A percentile compares a stretch with the other conserved stretches of the same genome.
These are phyloP conservation scores for Ochlodes sylvanus DNA, from an alignment of 2,888 invertebrate species.

Conservation along the genomic window DNA sequence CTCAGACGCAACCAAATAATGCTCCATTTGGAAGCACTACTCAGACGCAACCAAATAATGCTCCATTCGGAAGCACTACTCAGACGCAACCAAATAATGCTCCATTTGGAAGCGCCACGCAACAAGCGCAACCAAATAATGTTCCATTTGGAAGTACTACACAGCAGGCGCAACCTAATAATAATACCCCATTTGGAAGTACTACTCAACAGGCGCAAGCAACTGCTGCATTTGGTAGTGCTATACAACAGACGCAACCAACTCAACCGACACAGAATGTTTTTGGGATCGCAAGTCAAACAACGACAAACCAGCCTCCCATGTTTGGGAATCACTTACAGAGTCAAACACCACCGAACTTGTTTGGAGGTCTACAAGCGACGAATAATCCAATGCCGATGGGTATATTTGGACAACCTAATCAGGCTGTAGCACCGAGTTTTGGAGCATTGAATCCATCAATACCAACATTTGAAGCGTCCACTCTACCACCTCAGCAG, in stretches of 20 bases:
- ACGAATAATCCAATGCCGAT: constrained; percentile 48
- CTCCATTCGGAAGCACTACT: constrained; percentile 46
- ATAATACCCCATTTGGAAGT: not conserved
- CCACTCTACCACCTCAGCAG: constrained; percentile 50
- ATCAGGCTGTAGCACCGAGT: constrained; percentile 49
- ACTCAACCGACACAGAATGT: constrained; percentile 47
- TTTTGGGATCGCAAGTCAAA: constrained; percentile 60
- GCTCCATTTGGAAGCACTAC: not conserved
- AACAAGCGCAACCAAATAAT: constrained; percentile 47
- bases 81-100: constrained; percentile 32
- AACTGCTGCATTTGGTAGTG: not conserved
- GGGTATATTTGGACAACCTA: constrained; percentile 59
- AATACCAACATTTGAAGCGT: constrained; percentile 58
- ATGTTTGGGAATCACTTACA: constrained; percentile 56
- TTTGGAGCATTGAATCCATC: constrained; percentile 59
- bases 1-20: constrained; percentile 35
- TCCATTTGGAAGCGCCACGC: not conserved
- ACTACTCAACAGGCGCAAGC: constrained; percentile 36
- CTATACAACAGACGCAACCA: constrained; percentile 39
- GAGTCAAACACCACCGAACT: constrained; percentile 51
- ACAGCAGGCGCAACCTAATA: constrained; percentile 38
- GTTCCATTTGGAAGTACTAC: constrained; percentile 46
- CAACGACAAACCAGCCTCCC: constrained; percentile 50
- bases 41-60: constrained; percentile 45
- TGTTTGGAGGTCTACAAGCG: constrained; percentile 59